phyloP scores from a whole-genome alignment of 1,140 invertebrate species.

The Drosophila persimilis region DNA sequence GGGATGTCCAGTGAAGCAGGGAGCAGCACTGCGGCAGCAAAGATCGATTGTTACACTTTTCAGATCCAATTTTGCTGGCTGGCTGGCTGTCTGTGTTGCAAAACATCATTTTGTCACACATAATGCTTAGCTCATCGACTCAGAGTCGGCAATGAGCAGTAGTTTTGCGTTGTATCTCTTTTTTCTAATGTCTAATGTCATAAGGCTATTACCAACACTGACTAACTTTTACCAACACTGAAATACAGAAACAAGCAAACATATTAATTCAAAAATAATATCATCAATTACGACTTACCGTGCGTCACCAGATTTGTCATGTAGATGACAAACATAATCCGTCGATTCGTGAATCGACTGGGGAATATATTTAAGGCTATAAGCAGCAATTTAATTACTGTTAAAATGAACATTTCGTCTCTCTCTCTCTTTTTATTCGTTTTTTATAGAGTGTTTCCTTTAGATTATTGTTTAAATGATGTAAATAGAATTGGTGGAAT shows the following conservation, averaged over 20 bases:
- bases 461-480: slow-evolving; percentile 29
- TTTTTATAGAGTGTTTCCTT: slow-evolving; percentile 26
- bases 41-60: no score
- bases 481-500: slow-evolving; percentile 32
- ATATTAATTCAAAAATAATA: neutral
- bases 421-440: slow-evolving; percentile 43
- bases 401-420: slow-evolving; percentile 80
- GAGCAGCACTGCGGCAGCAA: no score
- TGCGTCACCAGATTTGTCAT: slow-evolving; percentile 82
- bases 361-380: slow-evolving; percentile 82
- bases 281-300: slow-evolving; percentile 57
- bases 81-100: no score
- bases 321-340: slow-evolving; percentile 82
- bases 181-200: no score
- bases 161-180: no score
- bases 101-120: no score
- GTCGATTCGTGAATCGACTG: slow-evolving; percentile 81
- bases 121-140: no score
- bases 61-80: no score
- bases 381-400: slow-evolving; percentile 81
- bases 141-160: no score
- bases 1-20: no score
- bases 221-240: no score
- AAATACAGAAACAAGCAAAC: neutral
- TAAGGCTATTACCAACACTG: no score